Percentiles rank a stretch among this genome's conserved stretches.
phyloP scores from a whole-genome alignment of 1,140 invertebrate species.

The Brachystomella parvula region DNA sequence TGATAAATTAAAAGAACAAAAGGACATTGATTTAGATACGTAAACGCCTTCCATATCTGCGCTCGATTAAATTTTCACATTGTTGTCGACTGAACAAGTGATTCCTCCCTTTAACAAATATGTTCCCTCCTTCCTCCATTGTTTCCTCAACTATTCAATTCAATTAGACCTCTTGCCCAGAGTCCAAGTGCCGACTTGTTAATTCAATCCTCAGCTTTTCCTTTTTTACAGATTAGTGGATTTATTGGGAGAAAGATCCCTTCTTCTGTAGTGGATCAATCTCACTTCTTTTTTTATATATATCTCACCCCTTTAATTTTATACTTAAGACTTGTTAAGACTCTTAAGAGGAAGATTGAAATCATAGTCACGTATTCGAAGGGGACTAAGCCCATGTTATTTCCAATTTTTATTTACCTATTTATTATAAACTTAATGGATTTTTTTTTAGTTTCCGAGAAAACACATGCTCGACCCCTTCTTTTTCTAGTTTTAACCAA shows the following conservation, averaged over 20 bases:
- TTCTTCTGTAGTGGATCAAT: background rate
- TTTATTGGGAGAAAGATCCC: background rate
- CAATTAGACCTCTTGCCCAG: too few relatives aligned
- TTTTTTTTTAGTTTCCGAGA: background rate
- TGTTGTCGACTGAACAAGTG: too few relatives aligned
- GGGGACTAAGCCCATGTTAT: background rate
- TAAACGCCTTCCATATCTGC: too few relatives aligned
- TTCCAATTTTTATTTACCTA: background rate
- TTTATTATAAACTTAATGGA: background rate
- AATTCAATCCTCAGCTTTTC: background rate
- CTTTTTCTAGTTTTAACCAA: too few relatives aligned
- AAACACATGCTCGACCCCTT: background rate
- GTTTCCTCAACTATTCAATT: too few relatives aligned
- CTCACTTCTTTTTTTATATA: background rate
- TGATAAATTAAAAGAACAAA: too few relatives aligned
- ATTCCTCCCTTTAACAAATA: too few relatives aligned
- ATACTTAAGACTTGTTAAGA: background rate
- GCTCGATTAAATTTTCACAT: too few relatives aligned
- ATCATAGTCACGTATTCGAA: background rate
- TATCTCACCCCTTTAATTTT: background rate
- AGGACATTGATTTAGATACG: too few relatives aligned
- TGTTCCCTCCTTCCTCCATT: too few relatives aligned
- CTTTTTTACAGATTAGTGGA: background rate
- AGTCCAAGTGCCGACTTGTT: background rate
- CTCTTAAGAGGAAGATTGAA: background rate